A percentile compares a stretch with the other conserved stretches of the same genome.
These are phyloP conservation scores for Ectemnius cavifrons DNA, from an alignment of 2,888 invertebrate species.

Conservation along the genomic window DNA sequence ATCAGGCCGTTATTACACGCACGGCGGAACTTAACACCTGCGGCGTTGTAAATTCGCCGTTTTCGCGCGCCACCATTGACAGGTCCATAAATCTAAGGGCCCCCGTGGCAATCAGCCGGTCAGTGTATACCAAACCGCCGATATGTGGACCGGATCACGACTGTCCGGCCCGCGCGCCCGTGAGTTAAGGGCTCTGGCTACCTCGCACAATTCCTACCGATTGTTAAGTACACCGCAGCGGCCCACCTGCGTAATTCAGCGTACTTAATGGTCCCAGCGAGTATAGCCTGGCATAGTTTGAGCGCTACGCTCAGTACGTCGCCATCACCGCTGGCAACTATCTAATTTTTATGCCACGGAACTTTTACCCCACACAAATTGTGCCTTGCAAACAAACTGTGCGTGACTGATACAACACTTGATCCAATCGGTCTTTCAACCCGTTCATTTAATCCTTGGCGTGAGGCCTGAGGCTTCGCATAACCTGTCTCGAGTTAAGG, in stretches of 20 bases:
- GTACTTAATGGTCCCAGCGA: neutral
- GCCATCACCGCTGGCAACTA: no score
- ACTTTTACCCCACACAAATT: no score
- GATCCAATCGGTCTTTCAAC: no score
- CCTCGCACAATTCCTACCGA: conserved; percentile 44
- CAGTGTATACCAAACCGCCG: conserved; percentile 58
- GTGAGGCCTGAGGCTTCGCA: no score
- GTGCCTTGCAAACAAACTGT: no score
- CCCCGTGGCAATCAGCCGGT: conserved; percentile 67
- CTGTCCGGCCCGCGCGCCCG: conserved; percentile 47
- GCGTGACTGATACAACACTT: no score
- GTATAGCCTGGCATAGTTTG: no score
- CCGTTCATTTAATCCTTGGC: no score
- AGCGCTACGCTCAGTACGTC: no score
- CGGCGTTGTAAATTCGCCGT: conserved; percentile 71
- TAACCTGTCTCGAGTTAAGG: no score
- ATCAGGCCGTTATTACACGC: conserved; percentile 68
- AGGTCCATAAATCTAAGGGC: conserved; percentile 73
- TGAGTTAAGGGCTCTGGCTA: conserved; percentile 50
- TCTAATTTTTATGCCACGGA: no score
- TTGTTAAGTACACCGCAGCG: conserved; percentile 12
- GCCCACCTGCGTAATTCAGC: conserved; percentile 5
- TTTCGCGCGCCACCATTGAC: conserved; percentile 71
- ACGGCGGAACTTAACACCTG: conserved; percentile 73
- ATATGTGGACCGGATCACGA: conserved; percentile 63